phyloP scores from a whole-genome alignment of 2,113 vertebrate genomes.

The Ammodytes dubius region DNA sequence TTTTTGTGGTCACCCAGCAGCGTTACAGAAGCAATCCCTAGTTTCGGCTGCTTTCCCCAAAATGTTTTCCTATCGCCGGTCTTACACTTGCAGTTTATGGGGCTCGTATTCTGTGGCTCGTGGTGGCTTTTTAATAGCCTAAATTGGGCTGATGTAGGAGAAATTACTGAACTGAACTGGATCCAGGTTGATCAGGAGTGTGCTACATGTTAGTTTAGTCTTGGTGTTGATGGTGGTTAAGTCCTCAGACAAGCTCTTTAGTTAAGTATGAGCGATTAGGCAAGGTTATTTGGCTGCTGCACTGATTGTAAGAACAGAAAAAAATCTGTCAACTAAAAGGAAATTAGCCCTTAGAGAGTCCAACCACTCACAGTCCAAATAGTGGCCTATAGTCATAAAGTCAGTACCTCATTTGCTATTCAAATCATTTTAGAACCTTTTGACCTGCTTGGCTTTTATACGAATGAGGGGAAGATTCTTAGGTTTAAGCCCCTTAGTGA shows the following conservation, averaged over 20 bases:
- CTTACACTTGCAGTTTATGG: constrained; percentile 70
- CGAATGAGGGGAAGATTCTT: constrained; percentile 94
- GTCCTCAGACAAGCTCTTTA: constrained; percentile 29
- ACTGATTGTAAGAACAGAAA: constrained; percentile 25
- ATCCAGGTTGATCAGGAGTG: constrained; percentile 28
- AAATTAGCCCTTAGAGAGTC: constrained; percentile 26
- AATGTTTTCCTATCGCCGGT: constrained; percentile 75
- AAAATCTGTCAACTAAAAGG: constrained; percentile 26
- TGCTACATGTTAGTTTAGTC: constrained; percentile 6
- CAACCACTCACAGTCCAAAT: constrained; percentile 30
- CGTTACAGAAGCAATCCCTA: constrained; percentile 74
- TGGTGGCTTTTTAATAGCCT: constrained; percentile 33
- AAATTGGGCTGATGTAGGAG: constrained; percentile 54
- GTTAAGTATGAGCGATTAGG: constrained; percentile 1
- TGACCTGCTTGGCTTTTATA: constrained; percentile 94
- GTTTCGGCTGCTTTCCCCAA: constrained; percentile 66
- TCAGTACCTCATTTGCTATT: constrained; percentile 90
- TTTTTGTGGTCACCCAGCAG: constrained; percentile 81
- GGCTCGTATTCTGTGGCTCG: constrained; percentile 53
- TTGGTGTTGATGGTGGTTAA: constrained; percentile 29
- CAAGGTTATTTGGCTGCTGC: constrained; percentile 13
- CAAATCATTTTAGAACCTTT: constrained; percentile 96
- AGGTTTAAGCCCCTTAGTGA: constrained; percentile 94
- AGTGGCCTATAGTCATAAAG: constrained; percentile 77
- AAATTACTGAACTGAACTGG: constrained; percentile 36